Conservation (phyloP, 23 tunicate genomes). For the Styela plicata region DNA sequence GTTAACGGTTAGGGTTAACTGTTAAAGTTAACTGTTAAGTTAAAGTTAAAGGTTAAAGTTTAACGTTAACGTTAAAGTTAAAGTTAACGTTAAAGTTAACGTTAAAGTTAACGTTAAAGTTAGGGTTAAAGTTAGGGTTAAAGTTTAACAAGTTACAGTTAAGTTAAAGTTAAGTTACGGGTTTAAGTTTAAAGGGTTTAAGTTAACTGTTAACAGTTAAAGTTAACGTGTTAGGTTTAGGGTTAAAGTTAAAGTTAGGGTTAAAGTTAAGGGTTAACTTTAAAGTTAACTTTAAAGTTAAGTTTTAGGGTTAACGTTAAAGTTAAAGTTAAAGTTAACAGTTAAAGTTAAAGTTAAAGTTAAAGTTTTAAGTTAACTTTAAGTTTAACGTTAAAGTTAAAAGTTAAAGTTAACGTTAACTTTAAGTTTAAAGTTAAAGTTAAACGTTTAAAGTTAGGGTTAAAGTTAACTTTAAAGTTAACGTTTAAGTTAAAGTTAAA, state of each 20-base stretch:
- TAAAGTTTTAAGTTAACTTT: slow-evolving; percentile 56
- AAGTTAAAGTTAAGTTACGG: slow-evolving; percentile 57
- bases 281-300: too few species aligned
- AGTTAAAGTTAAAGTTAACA: too few species aligned
- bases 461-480: slow-evolving; percentile 90
- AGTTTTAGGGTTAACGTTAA: too few species aligned
- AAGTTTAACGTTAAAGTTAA: too few species aligned
- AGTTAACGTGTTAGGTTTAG: slow-evolving; percentile 64
- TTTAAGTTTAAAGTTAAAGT: slow-evolving; percentile 72
- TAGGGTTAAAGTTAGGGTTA: slow-evolving; percentile 56
- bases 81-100: slow-evolving; percentile 76
- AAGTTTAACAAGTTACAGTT: slow-evolving; percentile 32
- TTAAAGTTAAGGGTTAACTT: too few species aligned
- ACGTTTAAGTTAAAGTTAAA: slow-evolving; percentile 95
- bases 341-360: slow-evolving; percentile 53
- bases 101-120: slow-evolving; percentile 61
- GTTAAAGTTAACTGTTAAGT: slow-evolving; percentile 78
- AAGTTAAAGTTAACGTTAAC: too few species aligned
- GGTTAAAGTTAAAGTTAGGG: too few species aligned
- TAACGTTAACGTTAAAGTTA: slow-evolving; percentile 61
- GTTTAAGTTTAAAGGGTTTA: slow-evolving; percentile 56
- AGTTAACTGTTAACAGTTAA: slow-evolving; percentile 64
- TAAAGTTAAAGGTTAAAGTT: slow-evolving; percentile 78
- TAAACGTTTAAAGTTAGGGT: slow-evolving; percentile 89
- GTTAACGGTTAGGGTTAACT: slow-evolving; percentile 73